Evolutionary conservation across 2,888 invertebrate genomes (phyloP), one percentile per base, ranked within the genome.

Genomic region (Melieria picta): DNA sequence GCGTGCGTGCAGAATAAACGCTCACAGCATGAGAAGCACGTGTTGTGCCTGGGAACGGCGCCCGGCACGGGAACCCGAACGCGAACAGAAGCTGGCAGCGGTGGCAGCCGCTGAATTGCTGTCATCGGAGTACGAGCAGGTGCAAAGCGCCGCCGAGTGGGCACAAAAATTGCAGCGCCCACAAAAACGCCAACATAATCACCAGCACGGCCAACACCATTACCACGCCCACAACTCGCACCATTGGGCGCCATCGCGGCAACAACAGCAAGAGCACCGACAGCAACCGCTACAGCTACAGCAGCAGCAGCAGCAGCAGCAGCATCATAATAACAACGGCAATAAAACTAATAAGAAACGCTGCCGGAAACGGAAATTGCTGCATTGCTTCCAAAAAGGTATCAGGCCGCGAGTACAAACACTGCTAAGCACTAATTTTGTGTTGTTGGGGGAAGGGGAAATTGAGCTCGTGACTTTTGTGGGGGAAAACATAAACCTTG

Each of bases 361-460:
- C 61, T 65, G 56, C 60, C 45, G 68, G 60, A 68, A 69, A 52
- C 68, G 72, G 68, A 72, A 68, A 61, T 55, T 72, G 16, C 52
- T 67, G 67, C 30, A 61, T 56, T 62, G 67, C 30, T 72, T 72
- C 57, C 11, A 48, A 42, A 72, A 58, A 67, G 67, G 66, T 65
- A 65, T 30, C 30, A 30, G 30, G 30, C 3, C 30, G 45, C 16
- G 16, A 7, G 11, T n/a, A n/a, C 30, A 30, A 30, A 30, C 30
- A 30, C 30, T 30, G 30, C 30, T 30, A 30, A 30, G 30, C 30
- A 30, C 30, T 30, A 30, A 30, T 30, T 30, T 30, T 30, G 30
- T 2, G 3, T 1, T 2, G 30, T 30, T 30, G 30, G 30, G 30
- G 1, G 30, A 30, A 30, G 30, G 3, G 30, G 30, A 30, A 30